Evolutionary conservation across 2,113 vertebrate genomes (phyloP), one percentile per base, ranked within the genome.

Genomic region (Urocitellus parryii): DNA sequence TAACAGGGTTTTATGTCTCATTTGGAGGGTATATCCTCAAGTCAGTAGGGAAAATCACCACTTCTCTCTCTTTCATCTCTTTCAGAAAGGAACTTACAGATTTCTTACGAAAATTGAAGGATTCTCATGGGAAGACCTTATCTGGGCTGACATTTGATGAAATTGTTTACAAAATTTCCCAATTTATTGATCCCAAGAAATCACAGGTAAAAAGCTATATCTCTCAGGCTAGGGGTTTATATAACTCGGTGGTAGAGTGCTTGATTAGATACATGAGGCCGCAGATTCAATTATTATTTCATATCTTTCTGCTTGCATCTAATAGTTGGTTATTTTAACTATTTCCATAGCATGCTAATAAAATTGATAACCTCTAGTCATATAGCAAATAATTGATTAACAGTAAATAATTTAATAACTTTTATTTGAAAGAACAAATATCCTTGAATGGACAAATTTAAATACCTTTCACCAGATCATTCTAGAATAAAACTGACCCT

Each of bases 121-220:
- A 97, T 77, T 32, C 97, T 48, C 95, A 97, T 97, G 97, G 97
- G 5, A 98, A 97, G 79, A 96, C 97, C 8, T 95, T 97, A 37
- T 95, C 94, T 85, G 95, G 89, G 91, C 67, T 98, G 84, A 97
- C 97, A 96, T 98, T 96, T 96, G 97, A 98, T 97, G 97, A 98
- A 96, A 98, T 98, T 96, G 96, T 97, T 91, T 93, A 83, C 14
- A 97, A 97, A 95, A 97, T 98, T 96, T 96, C 97, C n/a, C 97
- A 96, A 25, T 89, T 98, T 92, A 97, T 98, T 94, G 97, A 97
- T 27, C 90, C 97, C 48, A 97, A 96, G 85, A 97, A 94, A 89
- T 76, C 93, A 56, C 97, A 97, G 98, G 97, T 98, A 95, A 97
- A 48, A 74, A 61, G 32, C 11, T 61, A n/a, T 39, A 4, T 42